Conservation (phyloP, 2,888 invertebrate genomes). For the Ethmia dodecea region DNA sequence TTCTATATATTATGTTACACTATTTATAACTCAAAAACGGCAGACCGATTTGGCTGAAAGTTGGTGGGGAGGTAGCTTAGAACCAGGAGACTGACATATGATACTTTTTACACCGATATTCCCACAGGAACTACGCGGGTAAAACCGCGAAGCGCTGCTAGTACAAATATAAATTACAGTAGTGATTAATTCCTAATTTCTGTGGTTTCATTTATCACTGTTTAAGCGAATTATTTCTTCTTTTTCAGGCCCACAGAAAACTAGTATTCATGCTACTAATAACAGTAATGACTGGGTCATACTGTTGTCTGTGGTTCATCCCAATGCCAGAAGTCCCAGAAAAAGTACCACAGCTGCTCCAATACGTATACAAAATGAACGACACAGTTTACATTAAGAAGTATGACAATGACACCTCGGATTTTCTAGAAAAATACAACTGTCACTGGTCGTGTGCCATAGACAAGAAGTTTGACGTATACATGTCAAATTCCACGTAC, state of each 20-base stretch:
- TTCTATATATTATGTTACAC: too few relatives aligned
- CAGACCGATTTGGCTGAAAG: too few relatives aligned
- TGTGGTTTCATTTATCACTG: neutral
- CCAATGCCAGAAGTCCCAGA: conserved; percentile 35
- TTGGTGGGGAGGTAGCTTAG: too few relatives aligned
- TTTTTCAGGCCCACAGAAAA: conserved; percentile 76
- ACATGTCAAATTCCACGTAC: conserved; percentile 44
- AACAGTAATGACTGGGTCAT: conserved; percentile 80
- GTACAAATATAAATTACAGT: too few relatives aligned
- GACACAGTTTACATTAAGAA: conserved; percentile 47
- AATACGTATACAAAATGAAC: conserved; percentile 52
- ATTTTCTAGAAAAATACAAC: conserved; percentile 40
- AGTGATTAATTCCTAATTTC: neutral
- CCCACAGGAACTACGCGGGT: too few relatives aligned
- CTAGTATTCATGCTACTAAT: conserved; percentile 83
- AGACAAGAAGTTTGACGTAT: conserved; percentile 38
- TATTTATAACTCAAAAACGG: too few relatives aligned
- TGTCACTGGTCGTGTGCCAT: conserved; percentile 60
- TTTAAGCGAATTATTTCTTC: neutral
- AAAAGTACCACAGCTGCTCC: conserved; percentile 27
- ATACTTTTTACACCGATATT: too few relatives aligned
- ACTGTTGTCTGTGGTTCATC: conserved; percentile 83
- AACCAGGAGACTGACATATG: too few relatives aligned
- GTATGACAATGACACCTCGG: conserved; percentile 24
- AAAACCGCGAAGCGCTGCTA: too few relatives aligned